Evolutionary conservation across 2,113 vertebrate genomes (phyloP), one percentile per base, ranked within the genome.

Genomic region (Rhinolophus sinicus): DNA sequence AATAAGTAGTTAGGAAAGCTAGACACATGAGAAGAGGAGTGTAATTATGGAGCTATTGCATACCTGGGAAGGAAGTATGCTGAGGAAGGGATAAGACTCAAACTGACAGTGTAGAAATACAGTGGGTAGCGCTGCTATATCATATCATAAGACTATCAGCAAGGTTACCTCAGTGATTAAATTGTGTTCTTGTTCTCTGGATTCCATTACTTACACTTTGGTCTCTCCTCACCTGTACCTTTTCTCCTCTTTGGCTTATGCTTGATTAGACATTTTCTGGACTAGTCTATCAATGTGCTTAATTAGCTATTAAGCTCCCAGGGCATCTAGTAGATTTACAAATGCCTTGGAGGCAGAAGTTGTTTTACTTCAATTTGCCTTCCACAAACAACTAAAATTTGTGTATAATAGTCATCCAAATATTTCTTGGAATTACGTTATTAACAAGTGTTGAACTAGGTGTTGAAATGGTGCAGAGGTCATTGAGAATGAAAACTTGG

Each of bases 351-450:
- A 88, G 19, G 13, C 21, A 80, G 75, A 91, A 15, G 19, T 35
- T 78, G 2, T 87, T 78, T 89, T 52, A 52, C 18, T 75, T 4
- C 4, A 58, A 85, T 70, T 77, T 88, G 2, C 7, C 72, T 88
- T 70, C 15, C 13, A 2, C 81, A 60, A 85, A 60, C 30, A 94
- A 80, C n/a, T 86, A 78, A 89, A 92, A 33, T 90, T 35, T 86
- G 1, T 83, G 2, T 33, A 33, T 76, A 75, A 52, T 38, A 69
- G 18, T 26, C 16, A 70, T 88, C 40, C 2, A 78, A 58, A 76
- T 88, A 94, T 94, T 67, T 50, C 1, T n/a, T 12, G 13, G 16
- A 90, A 1, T 90, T 82, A 81, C 83, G 44, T 86, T 83, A 54
- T 90, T 85, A 38, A 13, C 12, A 76, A 76, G 14, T 64, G 30